Evolutionary conservation across 2,797 vertebrate species (phyloP), one percentile per base, ranked within the genome.

Genomic region (Meriones psammophilus): DNA sequence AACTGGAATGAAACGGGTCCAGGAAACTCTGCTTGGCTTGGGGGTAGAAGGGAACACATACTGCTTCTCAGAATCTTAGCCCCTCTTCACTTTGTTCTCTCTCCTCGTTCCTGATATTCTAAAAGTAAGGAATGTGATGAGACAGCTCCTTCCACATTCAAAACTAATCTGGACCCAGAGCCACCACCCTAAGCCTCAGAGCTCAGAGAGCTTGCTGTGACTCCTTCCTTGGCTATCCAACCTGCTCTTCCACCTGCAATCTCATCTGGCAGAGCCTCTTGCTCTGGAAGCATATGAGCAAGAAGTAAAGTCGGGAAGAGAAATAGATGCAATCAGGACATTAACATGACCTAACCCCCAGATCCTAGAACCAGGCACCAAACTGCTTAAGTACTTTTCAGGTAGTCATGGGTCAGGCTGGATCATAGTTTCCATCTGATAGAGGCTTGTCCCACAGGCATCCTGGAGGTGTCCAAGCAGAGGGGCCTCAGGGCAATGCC

Each of bases 321-420:
- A 87, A 66, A 96, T 84, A 92, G 88, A 56, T 95, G 60, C 13
- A 62, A 54, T 85, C 71, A n/a, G 93, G 73, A 79, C 4, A 24
- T 36, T 20, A 46, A 85, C 30, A 15, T 28, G 66, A 66, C 18
- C 69, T 9, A 66, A 64, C n/a, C 20, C 24, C 6, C 22, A 64
- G 42, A 68, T 30, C 46, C 22, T 42, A 87, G 64, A 33, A 78
- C 22, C 2, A 24, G 85, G 81, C 14, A 42, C 4, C 3, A 39
- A 71, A 60, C 26, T 88, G n/a, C 2, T 15, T 24, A 71, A 73
- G 62, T 36, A 76, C 22, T 39, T 69, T 88, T 77, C 15, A 60
- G 76, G 69, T 24, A 8, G 39, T 71, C 18, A 30, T 3, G n/a
- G 24, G 76, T 73, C 50, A 14, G 71, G 85, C 17, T 17, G 18